Conservation (phyloP, 2,797 vertebrate species). For the Hypotaenidia okinawae region DNA sequence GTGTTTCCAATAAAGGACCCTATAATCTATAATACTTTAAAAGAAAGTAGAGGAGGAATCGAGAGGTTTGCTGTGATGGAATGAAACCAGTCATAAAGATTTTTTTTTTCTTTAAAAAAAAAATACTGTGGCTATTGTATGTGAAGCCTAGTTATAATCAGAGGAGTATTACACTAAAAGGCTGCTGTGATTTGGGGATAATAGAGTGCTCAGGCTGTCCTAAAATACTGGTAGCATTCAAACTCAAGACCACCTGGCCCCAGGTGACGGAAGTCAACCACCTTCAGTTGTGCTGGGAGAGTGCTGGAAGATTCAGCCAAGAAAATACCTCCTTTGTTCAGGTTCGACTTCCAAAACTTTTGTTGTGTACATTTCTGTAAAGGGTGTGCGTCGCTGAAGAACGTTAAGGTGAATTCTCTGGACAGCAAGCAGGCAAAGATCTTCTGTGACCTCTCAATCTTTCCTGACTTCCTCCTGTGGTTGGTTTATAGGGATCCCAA, state of each 20-base stretch:
- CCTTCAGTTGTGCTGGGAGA: not conserved
- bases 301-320: not conserved
- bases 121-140: not conserved
- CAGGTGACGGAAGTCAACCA: not conserved
- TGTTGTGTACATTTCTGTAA: not conserved
- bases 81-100: not conserved
- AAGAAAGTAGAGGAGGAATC: not conserved
- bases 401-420: not conserved
- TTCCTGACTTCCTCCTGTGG: not conserved
- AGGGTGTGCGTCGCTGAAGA: not conserved
- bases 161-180: not conserved
- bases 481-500: not conserved
- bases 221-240: not conserved
- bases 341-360: not conserved
- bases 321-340: not conserved
- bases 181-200: not conserved
- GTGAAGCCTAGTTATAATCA: not conserved
- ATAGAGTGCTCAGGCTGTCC: not conserved
- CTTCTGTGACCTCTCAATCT: fast-evolving
- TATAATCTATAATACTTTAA: not conserved
- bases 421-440: not conserved
- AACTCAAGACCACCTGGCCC: not conserved
- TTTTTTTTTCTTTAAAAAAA: not conserved
- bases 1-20: not conserved
- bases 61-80: not conserved